Conservation (phyloP, 2,797 vertebrate genomes). For the Pantherophis alleghaniensis region DNA sequence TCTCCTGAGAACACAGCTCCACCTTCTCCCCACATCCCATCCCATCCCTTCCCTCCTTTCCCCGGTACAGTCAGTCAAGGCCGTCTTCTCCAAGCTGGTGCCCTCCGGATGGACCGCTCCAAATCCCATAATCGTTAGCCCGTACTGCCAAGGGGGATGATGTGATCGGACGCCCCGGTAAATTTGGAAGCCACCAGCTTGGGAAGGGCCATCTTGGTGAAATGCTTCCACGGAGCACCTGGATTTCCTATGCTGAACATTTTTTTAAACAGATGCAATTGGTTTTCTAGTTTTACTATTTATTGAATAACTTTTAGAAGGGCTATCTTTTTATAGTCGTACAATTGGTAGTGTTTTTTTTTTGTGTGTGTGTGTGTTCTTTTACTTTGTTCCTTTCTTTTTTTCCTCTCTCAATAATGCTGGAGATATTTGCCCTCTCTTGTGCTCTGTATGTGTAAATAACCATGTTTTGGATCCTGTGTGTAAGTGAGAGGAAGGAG, state of each 20-base stretch:
- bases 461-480: constrained; percentile 58
- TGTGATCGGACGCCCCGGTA: neutral
- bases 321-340: constrained; percentile 77
- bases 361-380: constrained; percentile 11
- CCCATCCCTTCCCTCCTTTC: neutral
- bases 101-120: neutral
- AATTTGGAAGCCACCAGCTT: neutral
- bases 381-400: constrained; percentile 31
- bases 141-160: neutral
- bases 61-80: neutral
- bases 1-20: neutral
- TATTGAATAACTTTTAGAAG: constrained; percentile 76
- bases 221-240: neutral
- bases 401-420: constrained; percentile 35
- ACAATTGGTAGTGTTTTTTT: constrained; percentile 53
- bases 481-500: constrained; percentile 44
- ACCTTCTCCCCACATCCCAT: neutral
- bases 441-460: constrained; percentile 69
- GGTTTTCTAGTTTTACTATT: constrained; percentile 76
- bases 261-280: constrained; percentile 73
- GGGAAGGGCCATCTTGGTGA: neutral
- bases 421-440: constrained; percentile 47
- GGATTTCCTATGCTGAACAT: constrained; percentile 60
- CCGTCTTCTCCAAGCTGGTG: neutral
- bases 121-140: neutral